Evolutionary conservation across 2,797 vertebrate genomes (phyloP).

Genomic region (Peromyscus eremicus): DNA sequence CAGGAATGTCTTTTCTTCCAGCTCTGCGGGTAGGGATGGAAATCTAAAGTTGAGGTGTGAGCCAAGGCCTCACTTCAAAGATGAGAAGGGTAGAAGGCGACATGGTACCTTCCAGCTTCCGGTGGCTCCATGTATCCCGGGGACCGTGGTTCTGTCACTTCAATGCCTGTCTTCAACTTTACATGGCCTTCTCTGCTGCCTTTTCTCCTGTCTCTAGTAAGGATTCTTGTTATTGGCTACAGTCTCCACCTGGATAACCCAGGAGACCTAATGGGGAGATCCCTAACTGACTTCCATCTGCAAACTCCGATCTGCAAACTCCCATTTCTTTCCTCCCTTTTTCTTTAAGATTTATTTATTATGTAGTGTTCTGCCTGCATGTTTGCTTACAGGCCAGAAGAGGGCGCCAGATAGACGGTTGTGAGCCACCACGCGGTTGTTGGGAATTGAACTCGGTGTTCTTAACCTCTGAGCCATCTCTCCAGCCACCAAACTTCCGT

Average conservation of each 20-base stretch:
- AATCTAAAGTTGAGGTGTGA: neutral
- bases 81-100: accelerated
- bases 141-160: no score
- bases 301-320: neutral
- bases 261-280: neutral
- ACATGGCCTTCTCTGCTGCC: no score
- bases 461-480: neutral
- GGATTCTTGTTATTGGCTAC: neutral
- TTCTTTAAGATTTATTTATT: neutral
- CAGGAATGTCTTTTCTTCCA: neutral
- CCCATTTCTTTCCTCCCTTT: neutral
- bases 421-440: no score
- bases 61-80: neutral
- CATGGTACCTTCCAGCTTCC: neutral
- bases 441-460: neutral
- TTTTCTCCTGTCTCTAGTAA: neutral
- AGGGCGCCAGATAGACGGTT: no score
- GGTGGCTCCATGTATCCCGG: neutral
- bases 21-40: neutral
- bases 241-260: neutral
- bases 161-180: neutral
- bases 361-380: no score
- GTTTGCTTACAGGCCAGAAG: no score
- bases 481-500: neutral
- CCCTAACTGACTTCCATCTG: neutral